phyloP scores from a whole-genome alignment of 2,888 invertebrate genomes.

The Drosophila maculinotata region DNA sequence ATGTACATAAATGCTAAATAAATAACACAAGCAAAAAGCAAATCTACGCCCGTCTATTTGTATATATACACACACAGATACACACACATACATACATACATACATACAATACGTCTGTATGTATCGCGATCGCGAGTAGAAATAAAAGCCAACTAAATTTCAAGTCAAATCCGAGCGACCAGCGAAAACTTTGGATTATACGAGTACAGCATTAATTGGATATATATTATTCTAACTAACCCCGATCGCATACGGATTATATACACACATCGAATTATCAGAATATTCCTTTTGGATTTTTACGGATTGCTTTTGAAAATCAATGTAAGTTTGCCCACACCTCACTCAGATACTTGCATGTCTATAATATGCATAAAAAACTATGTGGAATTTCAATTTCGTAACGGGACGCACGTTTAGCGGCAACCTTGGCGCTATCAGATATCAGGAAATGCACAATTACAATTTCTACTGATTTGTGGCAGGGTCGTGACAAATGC shows the following conservation, averaged over 20 bases:
- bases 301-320: constrained; percentile 84
- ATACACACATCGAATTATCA: too few relatives aligned
- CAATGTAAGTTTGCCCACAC: constrained; percentile 82
- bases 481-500: constrained; percentile 60
- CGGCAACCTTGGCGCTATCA: constrained; percentile 49
- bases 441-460: constrained; percentile 64
- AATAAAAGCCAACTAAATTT: constrained; percentile 35
- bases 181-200: constrained; percentile 62
- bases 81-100: constrained; percentile 13
- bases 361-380: not conserved
- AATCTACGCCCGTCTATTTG: constrained; percentile 51
- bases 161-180: constrained; percentile 39
- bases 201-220: constrained; percentile 46
- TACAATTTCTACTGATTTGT: constrained; percentile 62
- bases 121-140: constrained; percentile 58
- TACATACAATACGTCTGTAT: constrained; percentile 9
- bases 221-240: constrained; percentile 22
- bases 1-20: constrained; percentile 80
- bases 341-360: not conserved
- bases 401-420: constrained; percentile 1
- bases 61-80: constrained; percentile 37
- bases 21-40: constrained; percentile 52
- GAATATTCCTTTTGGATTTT: constrained; percentile 41
- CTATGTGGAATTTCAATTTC: constrained; percentile 10
- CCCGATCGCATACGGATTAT: too few relatives aligned